These are phyloP conservation scores for Limenitis camilla DNA, from an alignment of 2,888 invertebrate species.

Conservation along the genomic window DNA sequence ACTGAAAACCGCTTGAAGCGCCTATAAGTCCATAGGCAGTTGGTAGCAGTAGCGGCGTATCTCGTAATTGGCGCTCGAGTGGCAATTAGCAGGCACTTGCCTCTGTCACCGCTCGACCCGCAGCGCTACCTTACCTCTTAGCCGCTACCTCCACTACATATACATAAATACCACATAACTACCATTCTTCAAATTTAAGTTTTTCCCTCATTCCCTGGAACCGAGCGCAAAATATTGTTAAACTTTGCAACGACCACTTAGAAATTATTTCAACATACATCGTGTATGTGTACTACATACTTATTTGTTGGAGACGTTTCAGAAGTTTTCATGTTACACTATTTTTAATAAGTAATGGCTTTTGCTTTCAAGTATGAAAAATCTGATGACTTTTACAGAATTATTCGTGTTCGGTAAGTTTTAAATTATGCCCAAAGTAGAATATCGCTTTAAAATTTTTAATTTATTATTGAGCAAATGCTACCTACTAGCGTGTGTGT, in stretches of 20 bases:
- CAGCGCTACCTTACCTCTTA: slow-evolving; percentile 41
- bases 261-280: not conserved
- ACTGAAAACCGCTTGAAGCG: too few species aligned
- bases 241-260: slow-evolving; percentile 7
- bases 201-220: slow-evolving; percentile 13
- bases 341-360: too few species aligned
- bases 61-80: slow-evolving; percentile 65
- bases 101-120: slow-evolving; percentile 46
- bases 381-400: too few species aligned
- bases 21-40: too few species aligned
- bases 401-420: too few species aligned
- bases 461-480: too few species aligned
- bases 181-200: slow-evolving; percentile 35
- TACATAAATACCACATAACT: slow-evolving; percentile 19
- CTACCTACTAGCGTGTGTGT: too few species aligned
- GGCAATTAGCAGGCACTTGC: slow-evolving; percentile 62
- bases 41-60: slow-evolving; percentile 19
- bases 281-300: not conserved
- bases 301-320: slow-evolving; percentile 9
- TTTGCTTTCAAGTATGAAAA: too few species aligned
- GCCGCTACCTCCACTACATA: slow-evolving; percentile 12
- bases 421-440: too few species aligned
- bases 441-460: too few species aligned
- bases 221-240: slow-evolving; percentile 10
- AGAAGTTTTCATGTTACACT: not conserved